Evolutionary conservation across 2,797 vertebrate genomes (phyloP).

Genomic region (Hippoglossus hippoglossus): DNA sequence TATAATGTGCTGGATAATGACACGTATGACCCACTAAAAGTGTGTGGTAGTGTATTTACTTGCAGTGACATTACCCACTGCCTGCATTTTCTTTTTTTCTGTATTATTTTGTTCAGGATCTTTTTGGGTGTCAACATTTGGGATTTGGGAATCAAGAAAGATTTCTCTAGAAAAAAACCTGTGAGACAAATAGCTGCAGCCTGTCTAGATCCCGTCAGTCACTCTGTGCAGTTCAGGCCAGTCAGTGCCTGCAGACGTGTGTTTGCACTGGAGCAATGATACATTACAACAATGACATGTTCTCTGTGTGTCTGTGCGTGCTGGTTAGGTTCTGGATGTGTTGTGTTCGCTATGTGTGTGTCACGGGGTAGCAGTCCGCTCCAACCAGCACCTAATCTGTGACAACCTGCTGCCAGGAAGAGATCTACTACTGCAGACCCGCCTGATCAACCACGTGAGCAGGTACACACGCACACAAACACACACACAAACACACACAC

Average conservation of each 20-base stretch:
- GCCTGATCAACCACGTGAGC: conserved; percentile 94
- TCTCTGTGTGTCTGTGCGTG: conserved; percentile 19
- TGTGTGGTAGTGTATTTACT: no score
- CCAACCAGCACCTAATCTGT: conserved; percentile 96
- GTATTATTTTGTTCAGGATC: no score
- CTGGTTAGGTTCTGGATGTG: conserved; percentile 91
- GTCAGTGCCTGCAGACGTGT: neutral
- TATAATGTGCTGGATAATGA: no score
- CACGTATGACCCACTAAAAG: no score
- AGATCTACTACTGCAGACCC: conserved; percentile 93
- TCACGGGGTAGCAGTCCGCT: conserved; percentile 94
- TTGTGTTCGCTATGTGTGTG: conserved; percentile 96
- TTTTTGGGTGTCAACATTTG: no score
- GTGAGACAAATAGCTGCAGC: neutral
- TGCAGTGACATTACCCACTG: no score
- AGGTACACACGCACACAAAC: conserved; percentile 80
- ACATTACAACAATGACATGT: conserved; percentile 10
- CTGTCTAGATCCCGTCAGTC: neutral
- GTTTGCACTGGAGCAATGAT: neutral
- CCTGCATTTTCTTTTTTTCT: no score
- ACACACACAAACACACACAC: neutral
- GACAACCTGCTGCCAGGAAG: conserved; percentile 96
- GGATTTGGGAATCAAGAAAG: no score
- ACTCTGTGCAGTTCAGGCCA: neutral
- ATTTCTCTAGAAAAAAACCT: no score